Conservation (phyloP, 2,888 invertebrate genomes). For the Cabera pusaria region DNA sequence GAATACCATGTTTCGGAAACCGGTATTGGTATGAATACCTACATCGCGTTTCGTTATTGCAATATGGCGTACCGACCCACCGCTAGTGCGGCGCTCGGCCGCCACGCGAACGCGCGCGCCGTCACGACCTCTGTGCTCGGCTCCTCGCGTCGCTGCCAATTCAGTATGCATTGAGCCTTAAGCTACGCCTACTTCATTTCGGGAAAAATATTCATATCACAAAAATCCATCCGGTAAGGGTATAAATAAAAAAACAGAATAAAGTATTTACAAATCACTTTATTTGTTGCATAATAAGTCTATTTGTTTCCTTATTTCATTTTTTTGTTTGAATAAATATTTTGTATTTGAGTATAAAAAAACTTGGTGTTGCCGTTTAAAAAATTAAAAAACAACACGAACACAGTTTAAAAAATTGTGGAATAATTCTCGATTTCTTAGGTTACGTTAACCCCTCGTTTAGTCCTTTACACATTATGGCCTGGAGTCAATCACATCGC, state of each 20-base stretch:
- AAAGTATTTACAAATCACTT: conserved; percentile 77
- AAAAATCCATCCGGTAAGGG: too few relatives aligned
- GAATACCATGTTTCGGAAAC: too few relatives aligned
- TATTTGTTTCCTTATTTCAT: conserved; percentile 63
- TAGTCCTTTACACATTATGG: conserved; percentile 58
- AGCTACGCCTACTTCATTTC: too few relatives aligned
- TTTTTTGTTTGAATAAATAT: conserved; percentile 75
- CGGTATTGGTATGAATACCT: too few relatives aligned
- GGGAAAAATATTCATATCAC: too few relatives aligned
- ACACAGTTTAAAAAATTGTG: conserved; percentile 60
- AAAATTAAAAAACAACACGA: conserved; percentile 70
- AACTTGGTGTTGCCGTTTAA: conserved; percentile 62
- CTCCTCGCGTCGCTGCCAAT: too few relatives aligned
- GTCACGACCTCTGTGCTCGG: too few relatives aligned
- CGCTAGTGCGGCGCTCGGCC: too few relatives aligned
- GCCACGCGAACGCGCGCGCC: too few relatives aligned
- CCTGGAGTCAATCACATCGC: conserved; percentile 55
- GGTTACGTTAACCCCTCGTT: conserved; percentile 55
- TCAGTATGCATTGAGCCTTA: too few relatives aligned
- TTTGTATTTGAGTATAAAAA: conserved; percentile 77
- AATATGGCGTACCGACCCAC: too few relatives aligned
- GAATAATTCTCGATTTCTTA: conserved; percentile 64
- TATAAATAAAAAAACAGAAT: conserved; percentile 32
- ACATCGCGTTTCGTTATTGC: too few relatives aligned
- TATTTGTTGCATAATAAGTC: conserved; percentile 79